Conservation (phyloP, 2,888 invertebrate genomes). For the Acanthosepion lycidas region DNA sequence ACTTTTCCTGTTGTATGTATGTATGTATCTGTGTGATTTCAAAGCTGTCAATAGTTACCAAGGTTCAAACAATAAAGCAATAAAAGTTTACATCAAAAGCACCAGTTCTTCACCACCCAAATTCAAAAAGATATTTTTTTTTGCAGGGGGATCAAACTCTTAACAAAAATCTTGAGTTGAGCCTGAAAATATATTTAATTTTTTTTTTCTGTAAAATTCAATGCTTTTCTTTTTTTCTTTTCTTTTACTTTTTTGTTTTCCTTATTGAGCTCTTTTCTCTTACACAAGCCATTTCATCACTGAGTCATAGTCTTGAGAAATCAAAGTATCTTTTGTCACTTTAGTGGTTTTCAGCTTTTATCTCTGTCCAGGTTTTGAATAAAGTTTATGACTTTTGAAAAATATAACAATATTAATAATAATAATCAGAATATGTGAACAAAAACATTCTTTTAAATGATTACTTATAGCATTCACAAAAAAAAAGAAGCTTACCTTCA, state of each 20-base stretch:
- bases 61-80: not conserved
- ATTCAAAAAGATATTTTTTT: not conserved
- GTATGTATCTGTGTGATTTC: not conserved
- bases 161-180: not conserved
- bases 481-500: not conserved
- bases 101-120: not conserved
- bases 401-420: not conserved
- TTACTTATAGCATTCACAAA: not conserved
- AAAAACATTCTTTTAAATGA: not conserved
- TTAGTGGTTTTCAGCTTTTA: not conserved
- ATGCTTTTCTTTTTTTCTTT: not conserved
- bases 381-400: not conserved
- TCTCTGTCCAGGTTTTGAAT: not conserved
- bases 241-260: too few species aligned
- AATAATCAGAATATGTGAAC: not conserved
- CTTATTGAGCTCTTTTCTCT: not conserved
- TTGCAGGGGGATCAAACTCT: not conserved
- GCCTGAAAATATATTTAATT: not conserved
- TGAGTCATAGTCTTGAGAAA: not conserved
- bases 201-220: not conserved
- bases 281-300: not conserved
- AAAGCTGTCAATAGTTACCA: not conserved
- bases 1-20: not conserved
- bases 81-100: not conserved
- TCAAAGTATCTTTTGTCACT: not conserved